phyloP scores from a whole-genome alignment of 64 coral and sea anemone genomes.

The Stylophora pistillata region DNA sequence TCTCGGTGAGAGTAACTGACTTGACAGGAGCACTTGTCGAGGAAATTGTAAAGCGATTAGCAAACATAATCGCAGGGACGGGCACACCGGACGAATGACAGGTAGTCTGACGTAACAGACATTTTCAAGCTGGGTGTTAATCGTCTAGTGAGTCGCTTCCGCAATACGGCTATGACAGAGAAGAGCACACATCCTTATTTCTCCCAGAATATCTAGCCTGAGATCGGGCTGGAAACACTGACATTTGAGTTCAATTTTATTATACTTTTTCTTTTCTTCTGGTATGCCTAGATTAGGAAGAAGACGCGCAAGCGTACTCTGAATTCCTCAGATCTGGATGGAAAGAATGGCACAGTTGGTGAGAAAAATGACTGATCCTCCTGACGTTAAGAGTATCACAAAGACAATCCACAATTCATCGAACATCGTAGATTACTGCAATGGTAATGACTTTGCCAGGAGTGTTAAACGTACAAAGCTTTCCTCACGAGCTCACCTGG shows the following conservation, averaged over 20 bases:
- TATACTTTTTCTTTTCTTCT: not conserved
- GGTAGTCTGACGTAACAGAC: no score
- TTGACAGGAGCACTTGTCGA: no score
- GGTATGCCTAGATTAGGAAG: not conserved
- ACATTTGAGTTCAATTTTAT: not conserved
- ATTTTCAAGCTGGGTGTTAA: no score
- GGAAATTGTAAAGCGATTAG: no score
- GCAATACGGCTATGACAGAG: no score
- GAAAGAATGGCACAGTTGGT: not conserved
- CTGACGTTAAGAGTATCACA: not conserved
- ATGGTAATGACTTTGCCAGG: not conserved
- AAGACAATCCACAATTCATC: not conserved
- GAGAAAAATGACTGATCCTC: not conserved
- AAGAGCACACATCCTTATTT: no score
- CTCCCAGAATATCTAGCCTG: no score
- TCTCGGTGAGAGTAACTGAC: no score
- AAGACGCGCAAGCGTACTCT: slow-evolving; percentile 5
- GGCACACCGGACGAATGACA: no score
- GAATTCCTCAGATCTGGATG: not conserved
- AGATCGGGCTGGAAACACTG: no score
- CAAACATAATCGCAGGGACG: no score
- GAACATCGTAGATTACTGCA: not conserved
- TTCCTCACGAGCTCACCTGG: not conserved
- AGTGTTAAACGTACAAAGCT: slow-evolving; percentile 5
- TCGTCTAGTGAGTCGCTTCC: no score